Percentiles rank a stretch among this genome's conserved stretches.
Evolutionary conservation across 2,888 invertebrate species (phyloP).

Genomic region (Vanessa cardui): DNA sequence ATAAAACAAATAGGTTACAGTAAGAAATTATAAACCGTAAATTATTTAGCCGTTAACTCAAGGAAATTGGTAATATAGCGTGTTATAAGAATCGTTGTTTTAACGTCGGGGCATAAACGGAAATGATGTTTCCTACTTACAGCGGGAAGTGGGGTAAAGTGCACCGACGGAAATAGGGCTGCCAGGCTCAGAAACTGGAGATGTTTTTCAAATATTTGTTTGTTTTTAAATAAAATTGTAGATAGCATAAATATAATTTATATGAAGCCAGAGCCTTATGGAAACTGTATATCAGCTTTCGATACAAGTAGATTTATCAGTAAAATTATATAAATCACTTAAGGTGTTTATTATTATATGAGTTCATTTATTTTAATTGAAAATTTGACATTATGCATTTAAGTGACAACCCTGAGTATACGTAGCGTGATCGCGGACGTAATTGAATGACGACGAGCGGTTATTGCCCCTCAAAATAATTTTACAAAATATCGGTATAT

Average conservation of each 20-base stretch:
- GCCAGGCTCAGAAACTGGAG: background rate
- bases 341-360: background rate
- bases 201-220: background rate
- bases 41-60: constrained; percentile 24
- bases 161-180: constrained; percentile 7
- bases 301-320: no score
- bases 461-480: constrained; percentile 19
- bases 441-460: constrained; percentile 17
- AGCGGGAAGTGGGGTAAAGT: constrained; percentile 17
- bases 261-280: background rate
- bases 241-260: background rate
- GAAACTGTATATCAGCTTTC: no score
- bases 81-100: constrained; percentile 23
- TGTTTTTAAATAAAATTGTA: no score
- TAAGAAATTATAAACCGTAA: background rate
- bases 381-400: background rate
- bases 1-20: no score
- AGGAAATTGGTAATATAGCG: constrained; percentile 35
- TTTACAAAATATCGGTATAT: constrained; percentile 10
- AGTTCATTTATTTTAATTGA: background rate
- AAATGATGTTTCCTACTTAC: constrained; percentile 19
- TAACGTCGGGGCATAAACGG: constrained; percentile 26
- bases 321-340: no score
- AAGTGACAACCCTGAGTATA: background rate
- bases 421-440: constrained; percentile 12